Evolutionary conservation across 2,113 vertebrate genomes (phyloP), one percentile per base, ranked within the genome.

Genomic region (Psephotus haematonotus): DNA sequence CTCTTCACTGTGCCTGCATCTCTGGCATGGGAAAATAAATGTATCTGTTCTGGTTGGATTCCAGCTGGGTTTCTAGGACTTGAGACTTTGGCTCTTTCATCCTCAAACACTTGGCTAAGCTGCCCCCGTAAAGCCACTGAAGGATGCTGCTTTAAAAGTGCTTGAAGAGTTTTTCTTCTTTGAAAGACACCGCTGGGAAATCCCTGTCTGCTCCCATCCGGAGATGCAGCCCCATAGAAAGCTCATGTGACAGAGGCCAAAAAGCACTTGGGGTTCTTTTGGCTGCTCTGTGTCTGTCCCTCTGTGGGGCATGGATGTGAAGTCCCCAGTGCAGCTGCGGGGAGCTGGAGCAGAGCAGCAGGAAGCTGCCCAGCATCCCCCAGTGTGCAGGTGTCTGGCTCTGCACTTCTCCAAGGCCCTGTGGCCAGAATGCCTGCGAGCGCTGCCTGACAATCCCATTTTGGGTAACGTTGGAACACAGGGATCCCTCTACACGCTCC

Each of bases 41-140:
- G 31, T 8, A 79, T 63, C 22, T 82, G 16, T 69, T 50, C 79
- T 94, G 94, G 60, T 55, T 92, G 64, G 72, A 60, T 93, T 90
- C 86, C 92, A 86, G 65, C 50, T 55, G 92, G 35, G 35, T 43
- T 94, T 67, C 33, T 37, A 10, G 67, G 82, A 25, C 64, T 77
- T 29, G 57, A 82, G 78, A 47, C 60, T 86, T 88, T 27, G 44
- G 57, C 37, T 88, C 87, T 90, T 95, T 86, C 76, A 64, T 93
- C 93, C 92, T 88, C 88, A 71, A 81, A 67, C 60, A 10, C 60
- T 65, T 80, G 82, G 71, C 75, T 67, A 20, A 83, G 39, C 55
- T 59, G n/a, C 57, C 62, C 79, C 60, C 65, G 7, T 78, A 64
- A 88, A 33, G 71, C 62, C 23, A 12, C 72, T 46, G 74, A 65